Evolutionary conservation across 2,797 vertebrate species (phyloP), one percentile per base, ranked within the genome.

Genomic region (Rhinophrynus dorsalis): DNA sequence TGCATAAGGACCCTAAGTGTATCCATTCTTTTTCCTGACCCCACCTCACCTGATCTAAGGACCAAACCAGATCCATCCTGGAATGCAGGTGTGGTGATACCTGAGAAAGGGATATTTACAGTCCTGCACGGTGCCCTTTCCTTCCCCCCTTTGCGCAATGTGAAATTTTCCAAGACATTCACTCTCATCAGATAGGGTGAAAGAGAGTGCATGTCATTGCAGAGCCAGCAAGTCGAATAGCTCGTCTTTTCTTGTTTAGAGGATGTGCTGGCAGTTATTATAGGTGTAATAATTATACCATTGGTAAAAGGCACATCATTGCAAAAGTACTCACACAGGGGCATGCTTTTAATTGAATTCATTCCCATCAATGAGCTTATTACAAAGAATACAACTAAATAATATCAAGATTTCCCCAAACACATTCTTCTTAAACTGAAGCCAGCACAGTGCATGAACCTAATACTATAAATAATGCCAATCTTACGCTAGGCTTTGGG

Each of bases 11-110:
- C n/a, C n/a, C n/a, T n/a, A n/a, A n/a, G n/a, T n/a, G n/a, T n/a
- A n/a, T n/a, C n/a, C n/a, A n/a, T n/a, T n/a, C 18, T 66, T 32
- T 3, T 8, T 18, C 33, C 27, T 11, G 12, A 57, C 64, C 21
- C 29, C 26, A 1, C 23, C 6, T 45, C 10, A 30, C 13, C 32
- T 29, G 21, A 10, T 44, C 27, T 12, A 13, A 44, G 27, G 27
- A 54, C 20, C 48, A 69, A 42, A 68, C 27, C 18, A 30, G 32
- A 51, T 23, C 17, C 18, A 69, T 13, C 35, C 27, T 8, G 18
- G 29, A 18, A n/a, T 21, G 24, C 26, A 51, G 56, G 66, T 42
- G 66, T 51, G 66, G 45, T 51, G 50, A 52, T 59, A 10, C 17
- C 30, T 35, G 32, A 26, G 21, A 35, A 21, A n/a, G n/a, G n/a